Conservation (phyloP, 2,888 invertebrate species). For the Mayetiola destructor region DNA sequence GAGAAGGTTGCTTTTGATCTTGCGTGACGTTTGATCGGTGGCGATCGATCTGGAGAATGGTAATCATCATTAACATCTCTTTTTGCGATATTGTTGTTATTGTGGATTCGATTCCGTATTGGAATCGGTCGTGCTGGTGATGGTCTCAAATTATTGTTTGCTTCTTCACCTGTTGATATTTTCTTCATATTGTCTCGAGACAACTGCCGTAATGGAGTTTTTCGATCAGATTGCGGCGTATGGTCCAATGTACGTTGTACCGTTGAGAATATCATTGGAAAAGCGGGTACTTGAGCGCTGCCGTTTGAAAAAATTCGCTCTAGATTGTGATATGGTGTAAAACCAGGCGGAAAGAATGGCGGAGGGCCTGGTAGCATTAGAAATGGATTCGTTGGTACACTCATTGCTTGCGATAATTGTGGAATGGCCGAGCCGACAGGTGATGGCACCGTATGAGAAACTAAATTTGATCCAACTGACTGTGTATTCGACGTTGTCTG, state of each 20-base stretch:
- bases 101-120: slow-evolving; percentile 4
- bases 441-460: slow-evolving; percentile 20
- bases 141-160: slow-evolving; percentile 44
- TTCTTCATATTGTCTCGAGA: slow-evolving; percentile 31
- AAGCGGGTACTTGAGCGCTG: slow-evolving; percentile 26
- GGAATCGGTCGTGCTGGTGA: slow-evolving; percentile 46
- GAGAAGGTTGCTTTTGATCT: not conserved
- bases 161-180: slow-evolving; percentile 52
- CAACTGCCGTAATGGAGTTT: not conserved
- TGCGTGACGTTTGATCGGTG: not conserved
- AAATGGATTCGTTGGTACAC: slow-evolving; percentile 46
- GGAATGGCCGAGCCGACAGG: slow-evolving; percentile 25
- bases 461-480: slow-evolving; percentile 30
- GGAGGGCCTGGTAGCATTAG: slow-evolving; percentile 55
- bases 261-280: slow-evolving; percentile 44
- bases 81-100: not conserved
- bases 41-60: not conserved
- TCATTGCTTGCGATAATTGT: slow-evolving; percentile 30
- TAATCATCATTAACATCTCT: not conserved
- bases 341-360: slow-evolving; percentile 49
- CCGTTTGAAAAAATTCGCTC: slow-evolving; percentile 44
- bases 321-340: slow-evolving; percentile 44
- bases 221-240: slow-evolving; percentile 30
- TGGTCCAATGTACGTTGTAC: slow-evolving; percentile 39
- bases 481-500: slow-evolving; percentile 16